Evolutionary conservation across 2,888 invertebrate genomes (phyloP), one percentile per base, ranked within the genome.

Genomic region (Halocaridina rubra): DNA sequence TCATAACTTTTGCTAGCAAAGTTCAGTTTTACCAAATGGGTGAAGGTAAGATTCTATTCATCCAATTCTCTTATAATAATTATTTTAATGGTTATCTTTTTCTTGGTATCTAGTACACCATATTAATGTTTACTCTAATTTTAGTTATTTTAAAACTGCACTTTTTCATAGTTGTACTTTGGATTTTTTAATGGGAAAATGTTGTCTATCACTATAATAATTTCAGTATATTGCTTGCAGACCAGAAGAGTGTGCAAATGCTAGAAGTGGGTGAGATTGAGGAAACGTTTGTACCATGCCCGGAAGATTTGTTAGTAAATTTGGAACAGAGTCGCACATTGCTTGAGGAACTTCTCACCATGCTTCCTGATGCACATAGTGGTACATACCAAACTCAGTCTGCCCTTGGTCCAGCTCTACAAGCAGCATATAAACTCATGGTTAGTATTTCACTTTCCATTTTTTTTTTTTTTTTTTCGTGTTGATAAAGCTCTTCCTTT

Each of bases 271-370:
- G 87, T 4, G 87, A 87, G 72, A 75, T 85, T 39, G 86, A 91
- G 96, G 98, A 99, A 90, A 94, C 98, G 67, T 99, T 98, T 92
- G 92, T 99, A 88, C 99, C 99, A 3, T 95, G 96, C 19, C 98
- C 98, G 0, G 97, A 97, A 90, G 96, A 96, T 90, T 92, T 99
- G 86, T 92, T 99, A 88, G 98, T 98, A 64, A 98, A 98, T 92
- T 92, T 99, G 81, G 94, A 95, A 89, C 97, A 98, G 91, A 93
- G 95, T 84, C 94, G 94, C 89, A 95, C 96, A 88, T 90, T 96
- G 86, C 92, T 97, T 3, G 92, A 92, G 29, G 96, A 97, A 91
- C 91, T 97, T 86, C 91, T 97, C 75, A 91, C 92, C n/a, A 94
- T 95, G 89, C 91, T 98, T 88, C 98, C 98, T 0, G 92, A 92